Evolutionary conservation across 2,113 vertebrate genomes (phyloP).

Genomic region (Microcebus murinus): DNA sequence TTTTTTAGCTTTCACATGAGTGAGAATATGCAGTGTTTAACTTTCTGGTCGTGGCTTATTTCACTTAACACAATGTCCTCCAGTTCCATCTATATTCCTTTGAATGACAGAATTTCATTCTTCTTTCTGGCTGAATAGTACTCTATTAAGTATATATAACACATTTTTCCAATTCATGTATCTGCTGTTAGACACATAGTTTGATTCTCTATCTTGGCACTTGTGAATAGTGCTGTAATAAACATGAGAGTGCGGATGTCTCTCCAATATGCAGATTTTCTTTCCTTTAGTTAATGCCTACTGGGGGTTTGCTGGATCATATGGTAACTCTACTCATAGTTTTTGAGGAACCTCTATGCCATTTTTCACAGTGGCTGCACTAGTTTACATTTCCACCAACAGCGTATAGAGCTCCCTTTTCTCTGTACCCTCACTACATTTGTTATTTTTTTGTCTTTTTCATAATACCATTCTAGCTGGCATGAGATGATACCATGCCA

Average conservation of each 20-base stretch:
- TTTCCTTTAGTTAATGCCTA: background rate
- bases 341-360: background rate
- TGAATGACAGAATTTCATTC: background rate
- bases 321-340: background rate
- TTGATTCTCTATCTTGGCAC: background rate
- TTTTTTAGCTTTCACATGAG: background rate
- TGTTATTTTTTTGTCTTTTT: background rate
- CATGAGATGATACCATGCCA: background rate
- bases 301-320: background rate
- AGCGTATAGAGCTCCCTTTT: background rate
- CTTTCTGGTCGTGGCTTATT: background rate
- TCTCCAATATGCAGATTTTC: background rate
- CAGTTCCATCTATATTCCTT: background rate
- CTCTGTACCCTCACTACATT: background rate
- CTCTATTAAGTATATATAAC: background rate
- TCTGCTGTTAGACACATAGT: background rate
- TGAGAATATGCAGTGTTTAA: background rate
- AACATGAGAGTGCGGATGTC: background rate
- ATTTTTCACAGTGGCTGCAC: background rate
- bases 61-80: background rate
- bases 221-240: background rate
- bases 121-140: background rate
- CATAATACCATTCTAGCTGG: background rate
- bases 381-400: background rate
- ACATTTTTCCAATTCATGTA: background rate